Evolutionary conservation across 1,140 invertebrate species (phyloP), one percentile per base, ranked within the genome.

Genomic region (Samia ricini): DNA sequence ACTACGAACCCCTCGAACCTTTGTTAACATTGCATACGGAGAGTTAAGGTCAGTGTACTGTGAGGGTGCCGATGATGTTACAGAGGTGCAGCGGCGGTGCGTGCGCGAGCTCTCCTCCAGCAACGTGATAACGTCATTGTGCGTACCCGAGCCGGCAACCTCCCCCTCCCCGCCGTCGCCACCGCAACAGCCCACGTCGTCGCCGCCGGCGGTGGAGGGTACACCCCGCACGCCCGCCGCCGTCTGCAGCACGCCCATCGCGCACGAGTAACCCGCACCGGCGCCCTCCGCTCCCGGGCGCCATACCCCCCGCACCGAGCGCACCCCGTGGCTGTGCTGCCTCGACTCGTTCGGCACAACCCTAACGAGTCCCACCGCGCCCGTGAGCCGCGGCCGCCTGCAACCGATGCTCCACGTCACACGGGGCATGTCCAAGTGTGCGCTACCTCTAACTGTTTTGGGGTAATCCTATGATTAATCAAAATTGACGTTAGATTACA

Each of bases 81-180:
- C 81, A 89, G 86, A 79, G 56, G 83, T 83, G 69, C 86, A 89
- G 71, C 77, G 79, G 54, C 80, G 86, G 15, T 86, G 73, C 74
- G 86, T 89, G 61, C 82, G 77, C 66, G 86, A 88, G 74, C 85
- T 88, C 71, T 80, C 85, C 0, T 65, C 77, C 0, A 85, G 81
- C 74, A 73, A 58, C 50, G 79, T 84, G 70, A 81, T 86, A 72
- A 61, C 77, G 57, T 73, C 86, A 6, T 63, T 87, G 69, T 77
- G 81, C 69, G 75, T 59, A 8, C 67, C 58, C 33, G 57, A 36
- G 26, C 12, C 21, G 19, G 7, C 36, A 61, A 18, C 23, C 24
- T n/a, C 21, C 56, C 7, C 19, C 36, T 18, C 18, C 29, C 26
- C 5, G n/a, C 23, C 22, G 42, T 8, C 21, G 56, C 15, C 15